These are phyloP conservation scores for Patella ulyssiponensis DNA, from an alignment of 2,888 invertebrate genomes.

Conservation along the genomic window DNA sequence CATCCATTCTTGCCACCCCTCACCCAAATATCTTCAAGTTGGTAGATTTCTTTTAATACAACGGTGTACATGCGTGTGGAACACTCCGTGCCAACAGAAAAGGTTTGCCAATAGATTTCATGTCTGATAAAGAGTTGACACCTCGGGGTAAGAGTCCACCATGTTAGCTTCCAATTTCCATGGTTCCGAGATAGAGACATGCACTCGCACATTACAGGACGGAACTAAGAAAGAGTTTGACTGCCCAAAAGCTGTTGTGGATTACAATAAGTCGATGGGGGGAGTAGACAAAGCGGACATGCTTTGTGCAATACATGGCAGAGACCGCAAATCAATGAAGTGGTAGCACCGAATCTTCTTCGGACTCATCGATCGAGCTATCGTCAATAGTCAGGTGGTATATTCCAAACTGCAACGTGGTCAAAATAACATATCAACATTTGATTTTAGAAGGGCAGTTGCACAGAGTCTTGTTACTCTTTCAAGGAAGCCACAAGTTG, in stretches of 20 bases:
- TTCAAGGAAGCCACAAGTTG: conserved; percentile 10
- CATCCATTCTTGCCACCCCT: no score
- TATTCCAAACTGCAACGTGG: background rate
- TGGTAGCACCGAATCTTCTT: no score
- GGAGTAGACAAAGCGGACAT: background rate
- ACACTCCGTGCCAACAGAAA: background rate
- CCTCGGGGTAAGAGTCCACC: background rate
- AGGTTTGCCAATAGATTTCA: background rate
- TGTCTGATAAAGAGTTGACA: background rate
- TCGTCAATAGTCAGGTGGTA: background rate
- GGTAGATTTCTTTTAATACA: no score
- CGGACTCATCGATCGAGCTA: background rate
- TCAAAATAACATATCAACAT: background rate
- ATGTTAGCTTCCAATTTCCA: background rate
- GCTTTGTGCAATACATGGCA: background rate
- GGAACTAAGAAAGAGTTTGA: background rate
- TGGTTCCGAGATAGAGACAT: background rate
- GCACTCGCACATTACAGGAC: background rate
- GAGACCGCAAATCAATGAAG: background rate
- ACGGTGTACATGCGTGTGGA: background rate
- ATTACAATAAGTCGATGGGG: conserved; percentile 5
- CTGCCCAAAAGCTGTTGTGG: background rate
- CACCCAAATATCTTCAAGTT: no score
- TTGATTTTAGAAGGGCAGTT: background rate
- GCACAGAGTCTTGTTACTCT: background rate